Evolutionary conservation across 2,888 invertebrate genomes (phyloP).

Genomic region (Acleris holmiana): DNA sequence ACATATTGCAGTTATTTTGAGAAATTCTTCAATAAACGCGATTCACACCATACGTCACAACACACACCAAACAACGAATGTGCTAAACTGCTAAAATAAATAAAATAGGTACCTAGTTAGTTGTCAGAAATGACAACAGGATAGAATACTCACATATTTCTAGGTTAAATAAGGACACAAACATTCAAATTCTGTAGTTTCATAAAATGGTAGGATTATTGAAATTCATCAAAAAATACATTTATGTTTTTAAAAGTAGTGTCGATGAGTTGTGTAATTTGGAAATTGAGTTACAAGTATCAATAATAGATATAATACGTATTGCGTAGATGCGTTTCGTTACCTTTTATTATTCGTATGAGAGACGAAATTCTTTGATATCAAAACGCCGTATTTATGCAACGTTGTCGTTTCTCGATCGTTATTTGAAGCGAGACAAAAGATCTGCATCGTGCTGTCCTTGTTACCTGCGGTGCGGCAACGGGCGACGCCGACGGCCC

Average conservation of each 20-base stretch:
- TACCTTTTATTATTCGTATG: not conserved
- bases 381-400: constrained; percentile 1
- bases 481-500: constrained; percentile 54
- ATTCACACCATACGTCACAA: constrained; percentile 28
- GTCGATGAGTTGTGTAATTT: too few species aligned
- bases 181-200: too few species aligned
- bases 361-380: not conserved
- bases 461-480: constrained; percentile 34
- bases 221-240: too few species aligned
- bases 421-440: constrained; percentile 53
- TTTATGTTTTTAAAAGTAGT: too few species aligned
- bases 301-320: too few species aligned
- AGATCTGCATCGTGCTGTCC: constrained; percentile 51
- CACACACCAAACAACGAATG: not conserved
- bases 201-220: too few species aligned
- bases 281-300: too few species aligned
- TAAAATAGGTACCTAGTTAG: too few species aligned
- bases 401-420: constrained; percentile 42
- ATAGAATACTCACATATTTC: too few species aligned
- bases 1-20: constrained; percentile 26
- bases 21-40: constrained; percentile 29
- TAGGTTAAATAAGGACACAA: too few species aligned
- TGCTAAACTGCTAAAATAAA: too few species aligned
- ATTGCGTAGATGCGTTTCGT: not conserved
- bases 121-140: too few species aligned